Conservation (phyloP, 2,113 vertebrate genomes). For the Pedionomus torquatus region DNA sequence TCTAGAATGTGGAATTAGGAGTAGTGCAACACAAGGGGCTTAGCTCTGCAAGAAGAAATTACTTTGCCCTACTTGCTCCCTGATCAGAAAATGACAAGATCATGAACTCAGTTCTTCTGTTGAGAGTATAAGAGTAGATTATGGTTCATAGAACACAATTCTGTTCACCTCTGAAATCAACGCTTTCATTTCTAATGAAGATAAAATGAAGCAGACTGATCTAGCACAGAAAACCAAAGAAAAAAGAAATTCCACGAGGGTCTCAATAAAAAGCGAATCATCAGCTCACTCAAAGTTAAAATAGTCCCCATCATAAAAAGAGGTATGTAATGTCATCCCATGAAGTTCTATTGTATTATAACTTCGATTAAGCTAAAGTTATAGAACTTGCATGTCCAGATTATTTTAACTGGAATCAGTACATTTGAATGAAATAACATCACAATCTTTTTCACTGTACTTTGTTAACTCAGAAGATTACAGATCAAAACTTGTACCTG, state of each 20-base stretch:
- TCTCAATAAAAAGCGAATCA: not conserved
- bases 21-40: not conserved
- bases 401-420: not conserved
- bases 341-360: not conserved
- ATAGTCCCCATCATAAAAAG: not conserved
- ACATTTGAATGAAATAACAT: not conserved
- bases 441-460: not conserved
- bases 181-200: not conserved
- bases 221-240: not conserved
- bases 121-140: not conserved
- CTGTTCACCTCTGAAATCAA: not conserved
- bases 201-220: not conserved
- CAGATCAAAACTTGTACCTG: not conserved
- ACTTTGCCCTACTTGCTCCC: not conserved
- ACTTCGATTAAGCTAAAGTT: not conserved
- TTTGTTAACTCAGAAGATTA: not conserved
- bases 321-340: not conserved
- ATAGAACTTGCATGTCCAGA: not conserved
- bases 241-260: not conserved
- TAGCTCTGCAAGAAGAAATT: not conserved
- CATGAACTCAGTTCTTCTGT: not conserved
- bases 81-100: not conserved
- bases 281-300: not conserved
- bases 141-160: not conserved
- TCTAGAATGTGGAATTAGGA: not conserved